Conservation (phyloP, 2,888 invertebrate genomes). For the Papilio protenor region DNA sequence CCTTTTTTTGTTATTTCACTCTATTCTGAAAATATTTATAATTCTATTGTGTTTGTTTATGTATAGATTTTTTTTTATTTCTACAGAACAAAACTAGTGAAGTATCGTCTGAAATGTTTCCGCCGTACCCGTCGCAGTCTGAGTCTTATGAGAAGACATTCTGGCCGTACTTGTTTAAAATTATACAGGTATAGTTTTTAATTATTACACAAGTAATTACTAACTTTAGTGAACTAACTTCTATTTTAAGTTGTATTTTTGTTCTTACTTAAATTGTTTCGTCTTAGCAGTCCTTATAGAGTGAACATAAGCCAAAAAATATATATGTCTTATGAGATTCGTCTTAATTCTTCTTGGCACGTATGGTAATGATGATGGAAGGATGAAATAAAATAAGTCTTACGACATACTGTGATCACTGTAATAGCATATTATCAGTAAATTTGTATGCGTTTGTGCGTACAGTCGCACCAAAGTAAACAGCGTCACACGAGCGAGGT, state of each 20-base stretch:
- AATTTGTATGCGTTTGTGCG: conserved; percentile 17
- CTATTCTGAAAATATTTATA: too few relatives aligned
- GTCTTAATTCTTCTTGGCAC: not conserved
- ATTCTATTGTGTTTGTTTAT: too few relatives aligned
- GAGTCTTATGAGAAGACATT: conserved; percentile 72
- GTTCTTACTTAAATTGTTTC: not conserved
- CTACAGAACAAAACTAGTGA: conserved; percentile 65
- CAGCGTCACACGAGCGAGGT: conserved; percentile 63
- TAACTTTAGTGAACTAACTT: not conserved
- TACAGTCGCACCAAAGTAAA: conserved; percentile 67
- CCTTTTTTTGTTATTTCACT: too few relatives aligned
- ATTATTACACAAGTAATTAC: not conserved
- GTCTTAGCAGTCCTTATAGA: not conserved
- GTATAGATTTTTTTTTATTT: conserved; percentile 13
- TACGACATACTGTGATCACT: not conserved
- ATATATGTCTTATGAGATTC: too few relatives aligned
- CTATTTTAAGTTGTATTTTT: not conserved
- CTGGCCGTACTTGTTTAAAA: conserved; percentile 78
- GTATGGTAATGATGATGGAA: not conserved
- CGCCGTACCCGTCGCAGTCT: conserved; percentile 56
- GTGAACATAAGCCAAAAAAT: too few relatives aligned
- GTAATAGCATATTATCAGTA: not conserved
- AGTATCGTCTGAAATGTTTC: conserved; percentile 59
- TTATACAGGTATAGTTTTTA: conserved; percentile 68
- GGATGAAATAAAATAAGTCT: not conserved